A percentile compares a stretch with the other conserved stretches of the same genome.
phyloP scores from a whole-genome alignment of 2,888 invertebrate species.

The Eupithecia exiguata region DNA sequence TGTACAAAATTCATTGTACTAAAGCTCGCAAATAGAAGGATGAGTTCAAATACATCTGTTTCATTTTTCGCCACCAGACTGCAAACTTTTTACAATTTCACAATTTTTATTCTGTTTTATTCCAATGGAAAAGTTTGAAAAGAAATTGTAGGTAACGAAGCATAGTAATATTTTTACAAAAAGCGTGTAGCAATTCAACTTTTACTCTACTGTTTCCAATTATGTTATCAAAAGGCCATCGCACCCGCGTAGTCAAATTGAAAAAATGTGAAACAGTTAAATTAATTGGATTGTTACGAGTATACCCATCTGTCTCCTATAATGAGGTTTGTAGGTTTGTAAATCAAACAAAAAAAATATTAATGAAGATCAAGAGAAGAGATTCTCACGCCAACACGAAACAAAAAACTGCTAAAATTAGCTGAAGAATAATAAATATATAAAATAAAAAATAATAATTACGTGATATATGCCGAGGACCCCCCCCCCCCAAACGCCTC shows the following conservation, averaged over 20 bases:
- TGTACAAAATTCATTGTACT: no score
- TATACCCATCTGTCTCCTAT: neutral
- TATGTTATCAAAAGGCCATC: slow-evolving; percentile 40
- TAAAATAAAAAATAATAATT: no score
- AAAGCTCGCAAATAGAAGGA: neutral
- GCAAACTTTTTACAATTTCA: slow-evolving; percentile 10
- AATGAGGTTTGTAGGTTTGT: no score
- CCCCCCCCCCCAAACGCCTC: no score
- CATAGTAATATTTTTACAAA: slow-evolving; percentile 32
- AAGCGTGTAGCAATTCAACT: slow-evolving; percentile 27
- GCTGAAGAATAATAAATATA: no score
- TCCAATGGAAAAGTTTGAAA: slow-evolving; percentile 37
- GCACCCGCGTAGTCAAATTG: neutral
- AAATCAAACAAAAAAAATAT: no score
- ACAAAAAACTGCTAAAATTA: no score
- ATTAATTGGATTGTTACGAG: neutral
- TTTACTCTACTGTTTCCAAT: slow-evolving; percentile 35
- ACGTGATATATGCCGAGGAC: no score
- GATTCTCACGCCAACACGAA: no score
- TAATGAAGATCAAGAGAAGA: no score
- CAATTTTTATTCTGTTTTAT: slow-evolving; percentile 34
- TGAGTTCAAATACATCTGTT: slow-evolving; percentile 6
- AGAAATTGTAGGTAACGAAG: slow-evolving; percentile 36
- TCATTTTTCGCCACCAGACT: neutral
- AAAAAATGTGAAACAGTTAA: neutral